phyloP scores from a whole-genome alignment of 2,888 invertebrate genomes.

The Helleia helle region DNA sequence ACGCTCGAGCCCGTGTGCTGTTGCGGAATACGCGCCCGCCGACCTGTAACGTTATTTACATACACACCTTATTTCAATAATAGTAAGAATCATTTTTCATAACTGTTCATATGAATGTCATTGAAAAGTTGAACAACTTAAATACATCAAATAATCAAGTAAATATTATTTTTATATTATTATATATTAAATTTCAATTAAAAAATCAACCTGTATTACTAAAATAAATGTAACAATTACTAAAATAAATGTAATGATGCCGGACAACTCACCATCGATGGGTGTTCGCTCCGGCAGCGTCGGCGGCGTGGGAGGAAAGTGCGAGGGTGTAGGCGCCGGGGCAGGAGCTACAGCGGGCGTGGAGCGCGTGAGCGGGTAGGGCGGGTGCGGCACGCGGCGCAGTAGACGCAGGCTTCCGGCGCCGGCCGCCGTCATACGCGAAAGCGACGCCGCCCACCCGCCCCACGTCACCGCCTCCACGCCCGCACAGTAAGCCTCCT shows the following conservation, averaged over 20 bases:
- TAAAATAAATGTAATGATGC: no score
- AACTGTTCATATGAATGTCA: no score
- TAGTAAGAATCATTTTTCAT: no score
- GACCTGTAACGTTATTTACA: constrained; percentile 20
- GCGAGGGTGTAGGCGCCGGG: constrained; percentile 35
- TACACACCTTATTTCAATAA: background rate
- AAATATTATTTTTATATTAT: no score
- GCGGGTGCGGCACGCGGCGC: constrained; percentile 84
- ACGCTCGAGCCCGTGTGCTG: constrained; percentile 64
- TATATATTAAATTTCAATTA: no score
- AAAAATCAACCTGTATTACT: no score
- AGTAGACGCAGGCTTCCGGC: constrained; percentile 46
- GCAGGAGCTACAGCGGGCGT: constrained; percentile 53
- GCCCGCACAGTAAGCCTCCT: constrained; percentile 83
- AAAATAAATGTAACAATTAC: no score
- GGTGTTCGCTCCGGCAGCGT: constrained; percentile 26
- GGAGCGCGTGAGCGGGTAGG: constrained; percentile 86
- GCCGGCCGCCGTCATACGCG: constrained; percentile 26
- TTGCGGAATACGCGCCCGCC: constrained; percentile 49
- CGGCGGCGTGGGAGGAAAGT: constrained; percentile 25
- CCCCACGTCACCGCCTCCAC: constrained; percentile 74
- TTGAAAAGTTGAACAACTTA: no score
- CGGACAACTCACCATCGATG: constrained; percentile 20
- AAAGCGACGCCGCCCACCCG: constrained; percentile 76
- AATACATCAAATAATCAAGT: no score